phyloP scores from a whole-genome alignment of 2,797 vertebrate species.

The Mionectes olivaceus region DNA sequence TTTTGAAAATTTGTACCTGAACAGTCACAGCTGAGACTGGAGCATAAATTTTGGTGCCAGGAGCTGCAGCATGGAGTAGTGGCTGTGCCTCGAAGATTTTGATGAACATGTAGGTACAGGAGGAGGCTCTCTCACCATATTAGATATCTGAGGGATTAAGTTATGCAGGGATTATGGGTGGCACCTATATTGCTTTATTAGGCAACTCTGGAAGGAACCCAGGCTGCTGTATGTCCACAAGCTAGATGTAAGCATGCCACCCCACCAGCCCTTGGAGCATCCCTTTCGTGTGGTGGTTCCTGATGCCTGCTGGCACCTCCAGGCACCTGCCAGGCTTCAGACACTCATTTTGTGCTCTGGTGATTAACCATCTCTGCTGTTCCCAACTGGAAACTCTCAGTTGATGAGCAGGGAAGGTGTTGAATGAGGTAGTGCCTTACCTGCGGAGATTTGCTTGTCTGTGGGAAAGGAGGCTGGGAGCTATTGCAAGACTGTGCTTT shows the following conservation, averaged over 20 bases:
- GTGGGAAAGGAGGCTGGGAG: background rate
- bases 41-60: background rate
- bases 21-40: background rate
- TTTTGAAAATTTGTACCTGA: conserved; percentile 23
- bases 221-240: background rate
- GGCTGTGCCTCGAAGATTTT: rapidly evolving
- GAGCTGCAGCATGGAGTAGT: rapidly evolving
- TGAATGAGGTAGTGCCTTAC: background rate
- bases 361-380: background rate
- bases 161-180: background rate
- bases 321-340: background rate
- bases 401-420: background rate
- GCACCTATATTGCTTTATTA: background rate
- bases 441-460: background rate
- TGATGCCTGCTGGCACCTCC: background rate
- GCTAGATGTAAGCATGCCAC: rapidly evolving
- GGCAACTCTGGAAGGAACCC: background rate
- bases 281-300: rapidly evolving
- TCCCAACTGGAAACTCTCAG: rapidly evolving
- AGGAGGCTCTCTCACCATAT: background rate
- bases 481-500: background rate
- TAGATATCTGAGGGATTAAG: background rate
- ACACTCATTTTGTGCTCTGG: background rate
- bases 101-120: background rate
- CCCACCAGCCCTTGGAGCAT: rapidly evolving